These are phyloP conservation scores for Cryptoblepharus egeriae DNA, from an alignment of 2,797 vertebrate genomes.

Conservation along the genomic window DNA sequence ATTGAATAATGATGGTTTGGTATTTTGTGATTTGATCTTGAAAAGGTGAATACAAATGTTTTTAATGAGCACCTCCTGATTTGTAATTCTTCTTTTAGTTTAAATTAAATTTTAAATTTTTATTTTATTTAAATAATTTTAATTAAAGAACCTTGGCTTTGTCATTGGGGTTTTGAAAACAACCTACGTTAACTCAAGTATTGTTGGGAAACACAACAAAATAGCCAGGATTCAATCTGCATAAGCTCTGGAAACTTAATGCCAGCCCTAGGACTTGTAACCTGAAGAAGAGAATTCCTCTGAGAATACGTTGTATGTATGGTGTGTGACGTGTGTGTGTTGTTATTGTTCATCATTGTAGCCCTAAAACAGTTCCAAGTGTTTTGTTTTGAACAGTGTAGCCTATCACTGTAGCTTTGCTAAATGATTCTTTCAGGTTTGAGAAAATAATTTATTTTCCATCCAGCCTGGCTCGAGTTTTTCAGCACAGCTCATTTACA, in stretches of 20 bases:
- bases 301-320: neutral
- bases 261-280: neutral
- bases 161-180: neutral
- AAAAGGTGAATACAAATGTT: neutral
- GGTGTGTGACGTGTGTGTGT: no score
- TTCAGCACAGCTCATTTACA: neutral
- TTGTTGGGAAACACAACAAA: neutral
- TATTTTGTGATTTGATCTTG: neutral
- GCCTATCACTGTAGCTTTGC: no score
- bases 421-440: neutral
- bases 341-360: neutral
- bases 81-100: neutral
- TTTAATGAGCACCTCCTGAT: neutral
- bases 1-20: neutral
- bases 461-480: neutral
- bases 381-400: no score
- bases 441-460: neutral
- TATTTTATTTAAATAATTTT: neutral
- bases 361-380: no score
- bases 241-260: neutral
- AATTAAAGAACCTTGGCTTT: neutral
- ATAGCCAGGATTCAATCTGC: neutral
- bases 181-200: neutral
- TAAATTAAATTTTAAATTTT: no score
- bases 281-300: neutral